Evolutionary conservation across 2,888 invertebrate genomes (phyloP), one percentile per base, ranked within the genome.

Genomic region (Deilephila elpenor): DNA sequence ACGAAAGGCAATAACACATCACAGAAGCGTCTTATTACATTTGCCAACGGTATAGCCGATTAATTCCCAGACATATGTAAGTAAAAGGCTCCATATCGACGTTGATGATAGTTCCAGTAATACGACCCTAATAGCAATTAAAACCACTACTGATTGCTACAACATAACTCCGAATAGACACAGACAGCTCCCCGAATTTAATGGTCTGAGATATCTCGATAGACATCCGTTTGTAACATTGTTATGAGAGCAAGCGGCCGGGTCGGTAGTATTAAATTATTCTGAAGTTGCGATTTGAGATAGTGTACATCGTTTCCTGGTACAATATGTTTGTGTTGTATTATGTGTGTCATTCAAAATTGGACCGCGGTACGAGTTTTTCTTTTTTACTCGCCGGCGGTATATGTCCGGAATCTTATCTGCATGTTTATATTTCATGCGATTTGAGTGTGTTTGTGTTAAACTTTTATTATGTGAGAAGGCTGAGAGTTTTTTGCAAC

Each of bases 231-330:
- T 82, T 78, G 77, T 82, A 81, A 82, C 79, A 82, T 80, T 82
- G 79, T 82, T 83, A 83, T 77, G 80, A 79, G 79, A 80, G 77
- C 77, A 78, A 79, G 75, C 75, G 75, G 74, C 74, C 74, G 73
- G 80, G 79, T 78, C 75, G 77, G 77, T 70, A 78, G 77, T 79
- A 82, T 82, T 83, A 81, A 83, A 82, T 84, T 83, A 82, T 84
- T 83, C 84, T 78, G 80, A 79, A 77, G 79, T 78, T 74, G 75
- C 78, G 80, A 80, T 84, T 80, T 79, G 64, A 79, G 81, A 83
- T 79, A 76, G 78, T 78, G 73, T 77, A 75, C 75, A 74, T 76
- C 74, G 77, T 79, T 80, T 82, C 79, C 83, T 75, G 70, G 70
- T 78, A 78, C 77, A 83, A 82, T 80, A 78, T 79, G 78, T 80